These are phyloP conservation scores for Hyphantria cunea DNA, from an alignment of 1,140 invertebrate genomes.

Conservation along the genomic window DNA sequence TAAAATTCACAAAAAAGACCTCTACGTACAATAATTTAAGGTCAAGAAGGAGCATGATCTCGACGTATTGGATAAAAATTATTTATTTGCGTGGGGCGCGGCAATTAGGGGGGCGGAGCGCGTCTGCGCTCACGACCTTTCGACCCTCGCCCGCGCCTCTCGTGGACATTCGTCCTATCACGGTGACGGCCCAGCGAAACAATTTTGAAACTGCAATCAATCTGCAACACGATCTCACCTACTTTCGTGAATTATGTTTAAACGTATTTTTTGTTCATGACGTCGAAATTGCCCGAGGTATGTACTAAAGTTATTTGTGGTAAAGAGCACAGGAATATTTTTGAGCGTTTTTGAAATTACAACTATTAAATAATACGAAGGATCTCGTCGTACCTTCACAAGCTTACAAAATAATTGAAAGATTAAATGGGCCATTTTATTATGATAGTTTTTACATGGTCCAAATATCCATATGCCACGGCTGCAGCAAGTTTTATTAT, in stretches of 20 bases:
- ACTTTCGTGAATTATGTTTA: slow-evolving; percentile 30
- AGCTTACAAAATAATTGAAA: slow-evolving; percentile 3
- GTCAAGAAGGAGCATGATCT: slow-evolving; percentile 69
- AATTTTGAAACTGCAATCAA: slow-evolving; percentile 55
- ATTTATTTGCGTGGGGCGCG: slow-evolving; percentile 77
- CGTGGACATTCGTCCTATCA: slow-evolving; percentile 44
- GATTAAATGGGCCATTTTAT: neutral
- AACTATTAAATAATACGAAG: neutral
- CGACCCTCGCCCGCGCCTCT: slow-evolving; percentile 45
- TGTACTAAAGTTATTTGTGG: neutral
- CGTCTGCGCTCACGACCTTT: slow-evolving; percentile 68
- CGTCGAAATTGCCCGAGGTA: slow-evolving; percentile 9
- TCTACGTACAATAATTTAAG: slow-evolving; percentile 66
- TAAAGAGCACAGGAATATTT: neutral
- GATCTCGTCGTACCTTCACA: neutral
- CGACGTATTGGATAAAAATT: slow-evolving; percentile 67
- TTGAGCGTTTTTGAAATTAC: neutral
- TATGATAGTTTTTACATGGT: slow-evolving; percentile 11
- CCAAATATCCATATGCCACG: slow-evolving; percentile 34
- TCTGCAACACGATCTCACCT: slow-evolving; percentile 34
- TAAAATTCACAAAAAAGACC: slow-evolving; percentile 60
- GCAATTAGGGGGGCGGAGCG: slow-evolving; percentile 73
- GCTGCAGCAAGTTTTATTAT: slow-evolving; percentile 38
- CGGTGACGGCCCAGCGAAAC: slow-evolving; percentile 47
- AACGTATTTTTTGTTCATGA: slow-evolving; percentile 18